Evolutionary conservation across 1,140 invertebrate species (phyloP).

Genomic region (Bombus affinis): DNA sequence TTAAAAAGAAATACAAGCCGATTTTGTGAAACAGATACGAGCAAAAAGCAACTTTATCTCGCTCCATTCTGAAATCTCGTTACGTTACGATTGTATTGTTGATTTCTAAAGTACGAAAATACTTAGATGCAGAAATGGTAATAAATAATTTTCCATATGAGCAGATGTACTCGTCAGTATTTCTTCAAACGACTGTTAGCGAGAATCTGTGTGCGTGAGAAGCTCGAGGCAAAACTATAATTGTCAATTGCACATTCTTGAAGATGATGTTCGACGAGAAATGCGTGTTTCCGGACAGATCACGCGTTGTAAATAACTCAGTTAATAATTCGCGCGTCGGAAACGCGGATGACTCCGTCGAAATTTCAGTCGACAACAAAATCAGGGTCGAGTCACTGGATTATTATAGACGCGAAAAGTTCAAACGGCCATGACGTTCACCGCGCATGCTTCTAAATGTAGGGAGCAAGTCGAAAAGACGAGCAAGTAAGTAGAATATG

Average conservation of each 20-base stretch:
- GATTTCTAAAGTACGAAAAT: not conserved
- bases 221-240: not conserved
- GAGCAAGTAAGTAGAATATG: constrained; percentile 24
- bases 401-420: constrained; percentile 31
- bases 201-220: not conserved
- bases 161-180: not conserved
- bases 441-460: not conserved
- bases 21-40: not conserved
- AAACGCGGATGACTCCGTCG: not conserved
- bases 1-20: too few relatives aligned
- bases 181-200: not conserved
- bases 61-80: not conserved
- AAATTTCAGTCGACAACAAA: not conserved
- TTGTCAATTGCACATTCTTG: not conserved
- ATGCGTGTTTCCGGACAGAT: not conserved
- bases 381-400: constrained; percentile 19
- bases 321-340: constrained; percentile 1
- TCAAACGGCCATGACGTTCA: not conserved
- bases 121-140: not conserved
- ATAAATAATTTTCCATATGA: not conserved
- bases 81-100: too few relatives aligned
- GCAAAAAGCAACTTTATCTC: not conserved
- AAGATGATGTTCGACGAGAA: not conserved
- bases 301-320: not conserved
- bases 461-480: not conserved